Evolutionary conservation across 2,888 invertebrate species (phyloP), one percentile per base, ranked within the genome.

Genomic region (Agriopis marginaria): DNA sequence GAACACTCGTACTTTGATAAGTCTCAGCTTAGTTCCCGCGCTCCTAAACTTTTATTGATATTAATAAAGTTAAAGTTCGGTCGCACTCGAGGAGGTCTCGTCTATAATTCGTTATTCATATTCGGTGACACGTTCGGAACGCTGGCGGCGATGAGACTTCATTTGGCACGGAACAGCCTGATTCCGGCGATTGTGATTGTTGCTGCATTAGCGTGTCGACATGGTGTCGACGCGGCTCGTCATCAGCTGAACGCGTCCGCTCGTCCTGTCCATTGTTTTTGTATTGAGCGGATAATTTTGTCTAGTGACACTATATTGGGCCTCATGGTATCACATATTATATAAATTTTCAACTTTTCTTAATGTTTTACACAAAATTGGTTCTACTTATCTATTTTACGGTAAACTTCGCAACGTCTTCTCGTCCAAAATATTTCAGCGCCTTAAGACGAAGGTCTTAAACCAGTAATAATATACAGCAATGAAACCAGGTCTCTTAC

Each of bases 81-180:
- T 59, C 73, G 63, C 72, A 62, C 66, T 71, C 66, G 67, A 77
- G 73, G 66, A 75, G 73, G 75, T 74, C 55, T 42, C 14, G 73
- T 67, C 68, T 76, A 79, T 86, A 85, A 86, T 85, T 85, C 84
- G 77, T 81, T 82, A 84, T 85, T 85, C 85, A 86, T 86, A 85
- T 86, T 87, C 83, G 58, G 74, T 68, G 77, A 77, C 85, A 86
- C 86, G 80, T 82, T 69, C 63, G 72, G 82, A 84, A 81, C 83
- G 79, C 77, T 81, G 81, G 79, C 79, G 80, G 82, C 77, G 77
- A 76, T 74, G 75, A 74, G 77, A 65, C 72, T 63, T 75, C 71
- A 76, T 75, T 77, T 76, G 67, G 56, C 62, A 62, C 71, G 61
- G 62, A 74, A 73, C 68, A 72, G 44, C 23, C 53, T 45, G 63